Evolutionary conservation across 1,140 invertebrate genomes (phyloP), one percentile per base, ranked within the genome.

Genomic region (Aphaenogaster rudis): DNA sequence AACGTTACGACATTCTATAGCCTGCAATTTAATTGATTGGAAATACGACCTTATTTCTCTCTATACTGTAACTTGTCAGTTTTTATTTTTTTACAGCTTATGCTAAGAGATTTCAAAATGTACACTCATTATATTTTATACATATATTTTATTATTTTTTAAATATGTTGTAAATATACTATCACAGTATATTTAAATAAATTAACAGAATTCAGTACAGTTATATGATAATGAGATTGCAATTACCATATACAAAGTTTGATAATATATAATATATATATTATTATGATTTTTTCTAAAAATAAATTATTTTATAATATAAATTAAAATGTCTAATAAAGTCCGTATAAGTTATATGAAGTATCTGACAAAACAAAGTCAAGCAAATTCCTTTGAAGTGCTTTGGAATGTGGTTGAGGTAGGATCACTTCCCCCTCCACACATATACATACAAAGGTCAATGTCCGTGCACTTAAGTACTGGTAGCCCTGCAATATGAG

Each of bases 331-430:
- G 33, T 50, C 2, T n/a, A 36, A 52, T 69, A 50, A 67, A 77
- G 5, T 15, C 15, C 59, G 3, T 13, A 8, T 59, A 59, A 88
- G 11, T 28, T 67, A 74, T 69, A 11, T 36, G 90, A n/a, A 88
- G 91, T 9, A 93, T 94, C 1, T 92, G 93, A 2, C 92, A 64
- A 88, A 92, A 63, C 88, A 92, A 69, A 96, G 95, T 93, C 45
- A 93, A 90, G 96, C 95, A 94, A 96, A 96, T 89, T 91, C 88
- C 82, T 89, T 82, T 87, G 57, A 91, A 90, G 88, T 88, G 74
- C 88, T 90, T 87, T 92, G 86, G 89, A 92, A 90, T 90, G 88
- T 81, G 87, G 86, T 79, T 93, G 86, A 91, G 87, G 90, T 89
- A 88, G 88, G 86, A 91, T 91, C 88, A 87, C 64, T 91, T 88